A percentile compares a stretch with the other conserved stretches of the same genome.
These are phyloP conservation scores for Pangasius djambal DNA, from an alignment of 2,797 vertebrate genomes.

Conservation along the genomic window DNA sequence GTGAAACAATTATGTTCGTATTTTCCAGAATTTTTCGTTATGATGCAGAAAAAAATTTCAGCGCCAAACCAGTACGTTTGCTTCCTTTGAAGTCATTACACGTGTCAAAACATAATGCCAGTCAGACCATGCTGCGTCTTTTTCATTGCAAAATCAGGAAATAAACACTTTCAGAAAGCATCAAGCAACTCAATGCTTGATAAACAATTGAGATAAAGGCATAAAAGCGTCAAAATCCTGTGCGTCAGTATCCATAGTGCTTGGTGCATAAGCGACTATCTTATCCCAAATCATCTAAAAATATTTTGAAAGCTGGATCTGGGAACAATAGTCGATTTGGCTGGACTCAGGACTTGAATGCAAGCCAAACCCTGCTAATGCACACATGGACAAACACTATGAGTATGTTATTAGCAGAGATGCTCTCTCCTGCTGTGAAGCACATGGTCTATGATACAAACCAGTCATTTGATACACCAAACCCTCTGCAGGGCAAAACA, in stretches of 20 bases:
- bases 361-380: background rate
- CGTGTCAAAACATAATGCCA: background rate
- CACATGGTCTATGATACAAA: constrained; percentile 2
- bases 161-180: background rate
- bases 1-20: constrained; percentile 1
- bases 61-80: background rate
- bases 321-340: constrained; percentile 4
- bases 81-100: background rate
- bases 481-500: background rate
- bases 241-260: background rate
- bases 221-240: background rate
- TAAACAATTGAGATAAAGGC: background rate
- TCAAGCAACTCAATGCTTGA: background rate
- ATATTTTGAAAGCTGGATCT: constrained; percentile 10
- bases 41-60: background rate
- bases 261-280: background rate
- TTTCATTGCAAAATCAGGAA: constrained; percentile 11
- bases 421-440: constrained; percentile 24
- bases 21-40: constrained; percentile 14
- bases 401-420: constrained; percentile 17
- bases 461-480: constrained; percentile 24
- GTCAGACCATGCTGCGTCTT: background rate
- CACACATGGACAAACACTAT: background rate
- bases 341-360: background rate
- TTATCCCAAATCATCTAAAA: background rate